Base-by-base conservation (phyloP, 2,113 vertebrate species). In the Empidonax traillii region DNA sequence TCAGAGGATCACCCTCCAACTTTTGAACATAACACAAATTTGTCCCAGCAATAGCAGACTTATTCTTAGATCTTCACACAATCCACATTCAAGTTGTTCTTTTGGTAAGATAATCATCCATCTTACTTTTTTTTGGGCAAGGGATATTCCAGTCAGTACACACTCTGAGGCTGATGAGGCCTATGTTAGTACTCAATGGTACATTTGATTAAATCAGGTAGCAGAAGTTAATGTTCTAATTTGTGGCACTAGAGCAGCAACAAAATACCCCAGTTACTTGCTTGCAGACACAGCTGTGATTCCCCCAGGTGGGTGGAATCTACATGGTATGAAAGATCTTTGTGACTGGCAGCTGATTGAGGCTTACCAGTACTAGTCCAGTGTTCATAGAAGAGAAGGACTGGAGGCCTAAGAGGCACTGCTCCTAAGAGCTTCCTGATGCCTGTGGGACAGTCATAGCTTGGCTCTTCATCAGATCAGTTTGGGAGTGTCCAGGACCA, bases 371-470 rank as follows among this genome's bases (percentile, higher is more conserved):
- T 2, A 39, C 49, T 12, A 22, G 16, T 53, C 43, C n/a, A 55
- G 46, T 1, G 33, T 8, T 72, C 17, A 8, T 6, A 2, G 0
- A 15, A n/a, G 49, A 74, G 77, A 19, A 67, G 49, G 20, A 10
- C 23, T 39, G 31, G 35, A 49, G 24, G 4, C 12, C 18, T 41
- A 25, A 41, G 8, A 20, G 47, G 22, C 27, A 12, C 39, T 49
- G 19, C 28, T 16, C 39, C 39, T 41, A 41, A 41, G 39, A 93
- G 19, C 12, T 63, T 52, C 43, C n/a, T 6, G 15, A 3, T 23
- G 33, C 31, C 23, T n/a, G 1, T 27, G 37, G 47, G n/a, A 43
- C 14, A 67, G 49, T 37, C 4, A 6, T 12, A 15, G 23, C 15
- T n/a, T 59, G 72, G 41, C 56, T 67, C 35, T 74, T 13, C 14